These are phyloP conservation scores for Lordiphosa fenestrarum DNA, from an alignment of 2,888 invertebrate genomes.

Conservation along the genomic window DNA sequence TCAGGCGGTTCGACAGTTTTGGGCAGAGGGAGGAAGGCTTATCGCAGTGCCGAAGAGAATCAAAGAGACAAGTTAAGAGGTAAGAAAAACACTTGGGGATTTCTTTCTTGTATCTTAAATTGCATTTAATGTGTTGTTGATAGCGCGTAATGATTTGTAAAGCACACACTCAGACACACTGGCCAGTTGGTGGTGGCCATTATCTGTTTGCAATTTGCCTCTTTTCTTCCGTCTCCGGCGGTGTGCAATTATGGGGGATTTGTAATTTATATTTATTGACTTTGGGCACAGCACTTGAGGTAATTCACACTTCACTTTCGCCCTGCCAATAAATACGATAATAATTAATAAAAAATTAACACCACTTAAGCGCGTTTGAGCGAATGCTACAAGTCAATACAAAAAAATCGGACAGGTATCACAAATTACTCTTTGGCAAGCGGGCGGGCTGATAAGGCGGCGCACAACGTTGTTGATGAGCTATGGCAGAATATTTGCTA, in stretches of 20 bases:
- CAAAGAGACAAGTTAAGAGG: conserved; percentile 6
- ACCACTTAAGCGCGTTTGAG: conserved; percentile 65
- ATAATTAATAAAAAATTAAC: conserved; percentile 75
- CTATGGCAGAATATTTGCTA: conserved; percentile 22
- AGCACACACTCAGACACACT: conserved; percentile 44
- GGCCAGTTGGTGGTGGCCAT: conserved; percentile 17
- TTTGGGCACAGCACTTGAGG: conserved; percentile 45
- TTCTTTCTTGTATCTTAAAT: conserved; percentile 10
- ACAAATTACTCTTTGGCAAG: conserved; percentile 72
- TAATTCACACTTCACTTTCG: conserved; percentile 56
- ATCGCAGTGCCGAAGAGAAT: conserved; percentile 12
- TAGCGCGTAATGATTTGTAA: conserved; percentile 69
- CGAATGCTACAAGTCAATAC: conserved; percentile 57
- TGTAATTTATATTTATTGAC: conserved; percentile 44
- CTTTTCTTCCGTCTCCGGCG: conserved; percentile 6
- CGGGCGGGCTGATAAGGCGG: conserved; percentile 53
- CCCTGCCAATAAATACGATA: conserved; percentile 63
- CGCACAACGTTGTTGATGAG: conserved; percentile 31
- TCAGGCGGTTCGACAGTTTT: conserved; percentile 12
- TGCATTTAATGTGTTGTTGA: conserved; percentile 67
- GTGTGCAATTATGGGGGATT: conserved; percentile 21
- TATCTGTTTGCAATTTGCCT: conserved; percentile 22
- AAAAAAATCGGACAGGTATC: conserved; percentile 63
- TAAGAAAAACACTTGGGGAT: background rate
- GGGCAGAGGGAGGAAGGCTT: conserved; percentile 7